Percentiles rank a stretch among this genome's conserved stretches.
These are phyloP conservation scores for Orthonychiurus folsomi DNA, from an alignment of 2,888 invertebrate species.

Conservation along the genomic window DNA sequence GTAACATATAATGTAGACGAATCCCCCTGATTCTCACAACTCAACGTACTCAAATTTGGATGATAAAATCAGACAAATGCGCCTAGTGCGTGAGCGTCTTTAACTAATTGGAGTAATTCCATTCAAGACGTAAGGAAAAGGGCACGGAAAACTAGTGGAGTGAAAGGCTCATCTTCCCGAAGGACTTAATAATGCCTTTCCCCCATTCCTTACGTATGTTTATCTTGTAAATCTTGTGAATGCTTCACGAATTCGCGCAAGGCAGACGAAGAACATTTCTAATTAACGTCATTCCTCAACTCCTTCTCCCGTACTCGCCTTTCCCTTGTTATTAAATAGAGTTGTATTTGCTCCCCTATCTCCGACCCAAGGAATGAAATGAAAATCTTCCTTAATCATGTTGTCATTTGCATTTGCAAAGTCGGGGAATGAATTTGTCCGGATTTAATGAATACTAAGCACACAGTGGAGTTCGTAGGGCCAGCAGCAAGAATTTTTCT, in stretches of 20 bases:
- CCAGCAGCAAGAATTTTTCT: not conserved
- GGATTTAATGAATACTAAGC: too few species aligned
- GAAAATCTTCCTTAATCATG: not conserved
- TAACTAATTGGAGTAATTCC: too few species aligned
- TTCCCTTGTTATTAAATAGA: not conserved
- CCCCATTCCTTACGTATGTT: not conserved
- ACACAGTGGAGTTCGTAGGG: too few species aligned
- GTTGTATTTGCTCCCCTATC: not conserved
- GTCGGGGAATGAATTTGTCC: too few species aligned
- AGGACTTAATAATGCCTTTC: not conserved
- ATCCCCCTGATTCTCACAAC: too few species aligned
- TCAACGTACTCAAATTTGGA: too few species aligned
- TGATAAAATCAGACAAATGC: too few species aligned
- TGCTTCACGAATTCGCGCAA: not conserved
- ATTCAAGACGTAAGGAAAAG: too few species aligned
- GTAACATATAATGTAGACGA: too few species aligned
- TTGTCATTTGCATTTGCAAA: not conserved
- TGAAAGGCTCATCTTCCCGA: not conserved
- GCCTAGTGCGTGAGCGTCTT: too few species aligned
- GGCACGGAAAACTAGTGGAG: too few species aligned
- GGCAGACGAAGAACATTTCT: not conserved
- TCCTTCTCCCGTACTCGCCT: not conserved
- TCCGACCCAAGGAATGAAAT: not conserved
- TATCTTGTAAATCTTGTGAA: not conserved
- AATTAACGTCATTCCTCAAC: conserved; percentile 1